Percentiles rank a stretch among this genome's conserved stretches.
These are phyloP conservation scores for Acrocephalus kingi DNA, from an alignment of 2,113 vertebrate genomes.

Conservation along the genomic window DNA sequence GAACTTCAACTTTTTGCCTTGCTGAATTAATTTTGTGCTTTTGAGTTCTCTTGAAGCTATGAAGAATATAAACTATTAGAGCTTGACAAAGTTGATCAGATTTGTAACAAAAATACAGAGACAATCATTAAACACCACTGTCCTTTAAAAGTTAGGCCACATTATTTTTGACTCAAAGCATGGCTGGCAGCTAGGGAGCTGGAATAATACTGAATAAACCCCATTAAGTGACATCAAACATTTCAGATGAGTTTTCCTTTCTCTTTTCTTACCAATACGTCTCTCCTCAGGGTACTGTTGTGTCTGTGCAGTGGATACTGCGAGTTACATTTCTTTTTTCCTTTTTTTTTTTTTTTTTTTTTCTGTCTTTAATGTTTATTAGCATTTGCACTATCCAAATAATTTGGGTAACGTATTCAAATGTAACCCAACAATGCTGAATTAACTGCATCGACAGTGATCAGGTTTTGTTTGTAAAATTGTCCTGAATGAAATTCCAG, in stretches of 20 bases:
- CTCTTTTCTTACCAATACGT: not conserved
- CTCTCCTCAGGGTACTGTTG: not conserved
- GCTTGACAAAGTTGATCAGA: not conserved
- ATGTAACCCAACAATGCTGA: not conserved
- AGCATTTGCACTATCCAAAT: not conserved
- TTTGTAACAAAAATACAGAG: not conserved
- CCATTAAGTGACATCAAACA: not conserved
- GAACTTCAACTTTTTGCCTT: not conserved
- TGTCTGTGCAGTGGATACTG: not conserved
- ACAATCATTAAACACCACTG: not conserved
- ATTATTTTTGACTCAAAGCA: not conserved
- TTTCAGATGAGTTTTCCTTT: not conserved
- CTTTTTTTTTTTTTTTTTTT: too few relatives aligned
- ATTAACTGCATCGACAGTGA: not conserved
- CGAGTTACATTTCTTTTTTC: not conserved
- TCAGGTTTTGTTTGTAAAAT: not conserved
- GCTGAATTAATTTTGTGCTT: constrained; percentile 24
- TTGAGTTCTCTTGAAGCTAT: not conserved
- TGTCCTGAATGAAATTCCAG: not conserved
- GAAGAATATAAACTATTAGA: not conserved
- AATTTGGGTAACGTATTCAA: not conserved
- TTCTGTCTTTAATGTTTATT: not conserved
- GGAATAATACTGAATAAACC: not conserved
- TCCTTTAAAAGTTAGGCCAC: not conserved
- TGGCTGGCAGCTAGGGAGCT: not conserved